Evolutionary conservation across 1,140 invertebrate genomes (phyloP).

Genomic region (Trialeurodes vaporariorum): DNA sequence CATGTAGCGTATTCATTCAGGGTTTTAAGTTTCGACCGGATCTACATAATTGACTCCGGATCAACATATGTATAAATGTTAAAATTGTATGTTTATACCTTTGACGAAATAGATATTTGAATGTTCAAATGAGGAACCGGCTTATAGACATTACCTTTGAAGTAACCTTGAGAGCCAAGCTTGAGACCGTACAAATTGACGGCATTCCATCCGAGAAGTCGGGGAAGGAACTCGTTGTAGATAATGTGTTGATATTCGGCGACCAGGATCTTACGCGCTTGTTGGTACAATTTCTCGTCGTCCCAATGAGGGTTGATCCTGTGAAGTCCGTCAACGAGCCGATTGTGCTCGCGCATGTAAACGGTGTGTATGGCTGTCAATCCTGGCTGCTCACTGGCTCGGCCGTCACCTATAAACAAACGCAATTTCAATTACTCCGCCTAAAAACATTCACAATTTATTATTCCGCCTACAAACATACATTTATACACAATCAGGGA

Average conservation of each 20-base stretch:
- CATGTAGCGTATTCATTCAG: too few relatives aligned
- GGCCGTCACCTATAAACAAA: constrained; percentile 50
- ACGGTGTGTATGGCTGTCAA: constrained; percentile 76
- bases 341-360: constrained; percentile 83
- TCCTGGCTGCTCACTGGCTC: constrained; percentile 77
- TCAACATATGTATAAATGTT: too few relatives aligned
- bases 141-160: constrained; percentile 73
- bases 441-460: too few relatives aligned
- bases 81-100: too few relatives aligned
- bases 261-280: constrained; percentile 66
- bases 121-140: constrained; percentile 57
- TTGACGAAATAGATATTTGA: too few relatives aligned
- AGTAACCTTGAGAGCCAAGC: constrained; percentile 67
- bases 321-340: constrained; percentile 60
- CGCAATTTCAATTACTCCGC: constrained; percentile 14
- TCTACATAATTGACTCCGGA: too few relatives aligned
- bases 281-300: constrained; percentile 78
- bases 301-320: constrained; percentile 74
- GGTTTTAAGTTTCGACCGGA: too few relatives aligned
- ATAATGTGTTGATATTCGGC: constrained; percentile 78
- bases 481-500: too few relatives aligned
- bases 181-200: constrained; percentile 77
- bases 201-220: constrained; percentile 69
- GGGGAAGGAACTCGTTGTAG: constrained; percentile 77
- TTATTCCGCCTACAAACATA: too few relatives aligned